Base-by-base conservation (phyloP, 2,888 invertebrate genomes). In the Choreutis nemorana region DNA sequence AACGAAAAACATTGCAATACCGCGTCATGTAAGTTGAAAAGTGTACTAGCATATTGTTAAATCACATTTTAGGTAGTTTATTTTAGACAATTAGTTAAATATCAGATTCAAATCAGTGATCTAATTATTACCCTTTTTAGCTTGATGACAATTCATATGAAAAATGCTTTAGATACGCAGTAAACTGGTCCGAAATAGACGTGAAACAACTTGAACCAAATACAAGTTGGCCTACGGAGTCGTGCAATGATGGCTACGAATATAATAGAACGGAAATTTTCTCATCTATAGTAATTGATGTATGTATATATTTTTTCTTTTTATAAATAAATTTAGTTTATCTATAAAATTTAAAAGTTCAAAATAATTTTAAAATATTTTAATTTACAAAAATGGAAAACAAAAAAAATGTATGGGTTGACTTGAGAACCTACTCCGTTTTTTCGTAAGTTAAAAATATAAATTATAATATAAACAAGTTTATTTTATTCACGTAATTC, bases 211-310 rank as follows among this genome's bases (percentile, higher is more conserved):
- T 67, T 28, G 55, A 57, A 39, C 43, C 58, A 5, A 56, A 70
- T 36, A 64, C 81, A 2, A 84, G 85, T 45, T 90, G 87, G 88
- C 81, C 85, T 0, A 60, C 80, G 3, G 87, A 89, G 47, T 72
- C 81, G 4, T 94, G 93, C 54, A 53, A 73, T 23, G 82, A 89
- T 52, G 93, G 93, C 15, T 93, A 91, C 85, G 90, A 89, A 48
- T 94, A 90, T 50, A 83, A 92, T 45, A 83, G 67, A 29, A 82
- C 84, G 3, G 82, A 83, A 52, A 81, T 90, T 3, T 67, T 68
- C 38, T 92, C 92, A 1, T 92, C 92, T 7, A 86, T 93, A 43
- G 92, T 94, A 10, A 89, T 90, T 42, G 93, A 94, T 70, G 91
- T 91, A 81, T 78, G 83, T 61, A 34, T 9, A 10, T n/a, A 18